phyloP scores from a whole-genome alignment of 2,888 invertebrate genomes.

The Ypsolopha scabrella region DNA sequence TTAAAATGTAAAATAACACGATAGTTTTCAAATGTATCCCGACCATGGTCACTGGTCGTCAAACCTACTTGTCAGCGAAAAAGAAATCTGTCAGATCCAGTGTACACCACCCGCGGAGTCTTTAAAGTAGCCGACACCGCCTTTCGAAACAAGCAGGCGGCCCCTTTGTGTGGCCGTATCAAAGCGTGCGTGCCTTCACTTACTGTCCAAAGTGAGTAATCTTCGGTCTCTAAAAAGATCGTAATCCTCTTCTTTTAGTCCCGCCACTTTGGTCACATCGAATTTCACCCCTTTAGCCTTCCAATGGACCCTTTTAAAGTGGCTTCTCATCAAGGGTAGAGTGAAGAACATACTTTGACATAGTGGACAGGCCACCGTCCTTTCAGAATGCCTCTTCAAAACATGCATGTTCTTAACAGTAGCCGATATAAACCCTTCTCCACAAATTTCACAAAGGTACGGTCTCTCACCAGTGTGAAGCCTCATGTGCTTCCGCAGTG shows the following conservation, averaged over 20 bases:
- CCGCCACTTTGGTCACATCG: conserved; percentile 2
- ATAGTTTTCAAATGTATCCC: too few relatives aligned
- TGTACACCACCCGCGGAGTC: too few relatives aligned
- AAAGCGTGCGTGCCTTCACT: too few relatives aligned
- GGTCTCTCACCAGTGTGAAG: conserved; percentile 6
- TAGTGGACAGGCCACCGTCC: not conserved
- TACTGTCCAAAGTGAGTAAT: not conserved
- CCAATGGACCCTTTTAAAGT: conserved; percentile 3
- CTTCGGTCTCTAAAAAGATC: conserved; percentile 4
- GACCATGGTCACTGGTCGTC: too few relatives aligned
- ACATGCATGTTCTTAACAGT: not conserved
- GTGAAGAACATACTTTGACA: conserved; percentile 1
- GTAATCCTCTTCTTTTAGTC: conserved; percentile 3
- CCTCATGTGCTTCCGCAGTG: conserved; percentile 4
- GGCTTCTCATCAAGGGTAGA: not conserved
- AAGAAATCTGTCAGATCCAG: too few relatives aligned
- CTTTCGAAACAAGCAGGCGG: too few relatives aligned
- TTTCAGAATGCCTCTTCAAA: conserved; percentile 1
- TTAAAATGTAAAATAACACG: too few relatives aligned
- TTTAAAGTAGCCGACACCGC: too few relatives aligned
- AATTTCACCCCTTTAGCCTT: conserved; percentile 1
- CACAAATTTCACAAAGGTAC: conserved; percentile 3
- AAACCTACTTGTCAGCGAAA: too few relatives aligned
- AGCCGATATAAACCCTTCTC: not conserved
- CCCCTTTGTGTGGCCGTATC: too few relatives aligned